Conservation (phyloP, 2,888 invertebrate genomes). For the Andrena camellia region DNA sequence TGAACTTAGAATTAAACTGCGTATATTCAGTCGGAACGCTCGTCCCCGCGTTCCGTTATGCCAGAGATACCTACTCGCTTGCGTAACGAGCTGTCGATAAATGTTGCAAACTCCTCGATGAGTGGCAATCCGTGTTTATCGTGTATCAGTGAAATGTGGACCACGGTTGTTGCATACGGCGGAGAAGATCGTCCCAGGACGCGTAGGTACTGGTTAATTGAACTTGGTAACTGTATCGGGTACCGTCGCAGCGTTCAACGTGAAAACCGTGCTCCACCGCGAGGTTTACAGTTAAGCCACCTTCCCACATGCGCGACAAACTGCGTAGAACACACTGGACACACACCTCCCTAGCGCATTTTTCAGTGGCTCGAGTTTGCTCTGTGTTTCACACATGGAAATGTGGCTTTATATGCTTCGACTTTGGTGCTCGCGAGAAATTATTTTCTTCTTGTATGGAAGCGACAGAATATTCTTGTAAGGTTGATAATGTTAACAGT, state of each 20-base stretch:
- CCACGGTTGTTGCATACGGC: background rate
- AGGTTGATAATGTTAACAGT: background rate
- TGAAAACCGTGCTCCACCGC: background rate
- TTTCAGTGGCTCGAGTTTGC: background rate
- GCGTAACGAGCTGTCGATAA: slow-evolving; percentile 35
- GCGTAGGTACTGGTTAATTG: slow-evolving; percentile 20
- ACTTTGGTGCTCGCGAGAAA: background rate
- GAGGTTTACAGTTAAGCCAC: background rate
- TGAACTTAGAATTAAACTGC: slow-evolving; percentile 38
- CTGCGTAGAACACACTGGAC: background rate
- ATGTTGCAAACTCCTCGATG: slow-evolving; percentile 9
- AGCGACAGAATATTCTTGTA: background rate
- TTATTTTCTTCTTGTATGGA: background rate
- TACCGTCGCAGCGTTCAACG: background rate
- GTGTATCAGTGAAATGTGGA: slow-evolving; percentile 19
- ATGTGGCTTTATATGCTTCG: background rate
- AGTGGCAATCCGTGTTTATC: background rate
- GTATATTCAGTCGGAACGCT: background rate
- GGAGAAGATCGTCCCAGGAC: background rate
- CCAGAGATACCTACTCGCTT: slow-evolving; percentile 19
- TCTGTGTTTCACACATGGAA: background rate
- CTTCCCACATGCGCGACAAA: background rate
- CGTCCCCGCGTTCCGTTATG: slow-evolving; percentile 31
- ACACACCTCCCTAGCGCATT: background rate
- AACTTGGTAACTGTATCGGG: slow-evolving; percentile 21